phyloP scores from a whole-genome alignment of 2,888 invertebrate genomes.

The Poecilobothrus nobilitatus region DNA sequence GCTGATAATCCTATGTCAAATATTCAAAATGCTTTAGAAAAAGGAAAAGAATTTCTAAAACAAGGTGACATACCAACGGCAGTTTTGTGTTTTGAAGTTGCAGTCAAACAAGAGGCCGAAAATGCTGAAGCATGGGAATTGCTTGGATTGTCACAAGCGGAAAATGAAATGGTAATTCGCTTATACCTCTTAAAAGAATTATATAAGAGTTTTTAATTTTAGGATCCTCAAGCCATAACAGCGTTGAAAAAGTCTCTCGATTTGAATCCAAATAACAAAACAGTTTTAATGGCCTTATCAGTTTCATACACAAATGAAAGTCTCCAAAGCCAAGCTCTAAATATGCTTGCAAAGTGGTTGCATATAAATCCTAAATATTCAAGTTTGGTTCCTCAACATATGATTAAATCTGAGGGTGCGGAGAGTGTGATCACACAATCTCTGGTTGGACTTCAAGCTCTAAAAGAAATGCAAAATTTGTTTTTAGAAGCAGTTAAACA shows the following conservation, averaged over 20 bases:
- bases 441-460: slow-evolving; percentile 41
- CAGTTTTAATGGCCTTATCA: slow-evolving; percentile 82
- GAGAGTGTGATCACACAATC: slow-evolving; percentile 42
- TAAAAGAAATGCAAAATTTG: slow-evolving; percentile 60
- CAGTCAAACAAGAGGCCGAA: slow-evolving; percentile 71
- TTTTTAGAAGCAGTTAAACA: slow-evolving; percentile 72
- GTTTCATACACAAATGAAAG: slow-evolving; percentile 96
- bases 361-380: slow-evolving; percentile 72
- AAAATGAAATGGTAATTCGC: slow-evolving; percentile 72
- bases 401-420: slow-evolving; percentile 32
- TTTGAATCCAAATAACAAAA: slow-evolving; percentile 68
- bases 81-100: slow-evolving; percentile 92
- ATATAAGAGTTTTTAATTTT: slow-evolving; percentile 10
- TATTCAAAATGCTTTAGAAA: slow-evolving; percentile 67
- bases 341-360: slow-evolving; percentile 70
- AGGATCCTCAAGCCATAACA: slow-evolving; percentile 84
- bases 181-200: background rate
- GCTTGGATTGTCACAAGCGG: slow-evolving; percentile 87
- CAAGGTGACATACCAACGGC: slow-evolving; percentile 92
- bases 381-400: slow-evolving; percentile 55
- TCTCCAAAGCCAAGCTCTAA: slow-evolving; percentile 80
- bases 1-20: slow-evolving; percentile 80
- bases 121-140: slow-evolving; percentile 79
- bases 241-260: slow-evolving; percentile 79
- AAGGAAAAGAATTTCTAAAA: slow-evolving; percentile 73